phyloP scores from a whole-genome alignment of 2,888 invertebrate species.

The Erynnis tages region DNA sequence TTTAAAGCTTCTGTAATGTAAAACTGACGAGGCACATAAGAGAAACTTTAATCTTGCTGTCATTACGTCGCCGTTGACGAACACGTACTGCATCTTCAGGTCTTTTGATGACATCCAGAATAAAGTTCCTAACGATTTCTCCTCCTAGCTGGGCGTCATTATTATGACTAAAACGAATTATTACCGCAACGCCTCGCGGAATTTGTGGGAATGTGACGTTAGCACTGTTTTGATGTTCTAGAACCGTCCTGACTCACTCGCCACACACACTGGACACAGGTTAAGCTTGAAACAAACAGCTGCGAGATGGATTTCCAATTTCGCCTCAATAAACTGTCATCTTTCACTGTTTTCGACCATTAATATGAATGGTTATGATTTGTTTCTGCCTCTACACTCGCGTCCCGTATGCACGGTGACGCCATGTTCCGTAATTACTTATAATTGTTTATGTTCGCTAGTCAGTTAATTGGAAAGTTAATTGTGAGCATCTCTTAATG shows the following conservation, averaged over 20 bases:
- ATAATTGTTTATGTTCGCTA: slow-evolving; percentile 15
- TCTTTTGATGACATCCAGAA: no score
- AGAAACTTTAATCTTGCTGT: no score
- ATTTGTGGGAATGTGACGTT: slow-evolving; percentile 10
- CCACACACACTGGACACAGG: slow-evolving; percentile 2
- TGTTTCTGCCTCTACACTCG: not conserved
- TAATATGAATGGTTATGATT: not conserved
- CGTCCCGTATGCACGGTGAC: not conserved
- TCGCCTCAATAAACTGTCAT: no score
- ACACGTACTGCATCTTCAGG: no score
- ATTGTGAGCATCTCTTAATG: no score
- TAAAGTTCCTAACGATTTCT: not conserved
- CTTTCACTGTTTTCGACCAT: no score
- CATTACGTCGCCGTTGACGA: no score
- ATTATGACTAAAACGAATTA: not conserved
- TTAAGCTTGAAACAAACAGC: not conserved
- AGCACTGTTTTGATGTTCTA: slow-evolving; percentile 21
- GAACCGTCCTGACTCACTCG: slow-evolving; percentile 11
- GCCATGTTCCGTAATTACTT: slow-evolving; percentile 8
- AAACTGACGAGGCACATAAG: no score
- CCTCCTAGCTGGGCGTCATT: not conserved
- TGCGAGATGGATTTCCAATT: no score
- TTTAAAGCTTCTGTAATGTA: no score
- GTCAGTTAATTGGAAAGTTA: slow-evolving; percentile 4
- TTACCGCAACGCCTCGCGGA: slow-evolving; percentile 4